A percentile compares a stretch with the other conserved stretches of the same genome.
These are phyloP conservation scores for Lomographa bimaculata DNA, from an alignment of 2,888 invertebrate species.

Conservation along the genomic window DNA sequence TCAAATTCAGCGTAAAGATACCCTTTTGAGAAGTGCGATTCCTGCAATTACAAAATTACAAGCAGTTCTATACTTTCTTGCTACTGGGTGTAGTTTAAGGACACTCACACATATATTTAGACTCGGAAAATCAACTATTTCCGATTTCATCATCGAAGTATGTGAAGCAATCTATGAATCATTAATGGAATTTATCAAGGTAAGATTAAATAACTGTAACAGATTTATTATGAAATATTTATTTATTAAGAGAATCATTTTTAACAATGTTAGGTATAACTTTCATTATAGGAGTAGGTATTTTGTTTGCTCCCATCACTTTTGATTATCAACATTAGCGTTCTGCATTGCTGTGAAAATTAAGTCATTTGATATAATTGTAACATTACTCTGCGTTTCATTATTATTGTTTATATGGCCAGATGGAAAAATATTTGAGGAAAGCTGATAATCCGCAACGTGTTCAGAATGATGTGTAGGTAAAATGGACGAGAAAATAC, in stretches of 20 bases:
- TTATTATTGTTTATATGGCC: too few species aligned
- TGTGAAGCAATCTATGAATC: slow-evolving; percentile 34
- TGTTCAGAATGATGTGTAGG: too few species aligned
- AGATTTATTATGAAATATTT: slow-evolving; percentile 21
- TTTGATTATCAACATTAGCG: slow-evolving; percentile 22
- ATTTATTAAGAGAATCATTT: too few species aligned
- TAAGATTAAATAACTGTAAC: slow-evolving; percentile 27
- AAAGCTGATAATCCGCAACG: too few species aligned
- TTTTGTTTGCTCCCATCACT: slow-evolving; percentile 19
- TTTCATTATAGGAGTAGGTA: slow-evolving; percentile 17
- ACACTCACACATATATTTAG: slow-evolving; percentile 34
- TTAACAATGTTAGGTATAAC: slow-evolving; percentile 17
- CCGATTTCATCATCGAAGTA: slow-evolving; percentile 35
- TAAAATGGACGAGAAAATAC: too few species aligned
- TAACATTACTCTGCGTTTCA: too few species aligned
- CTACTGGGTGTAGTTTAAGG: slow-evolving; percentile 35
- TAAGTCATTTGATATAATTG: slow-evolving; percentile 28
- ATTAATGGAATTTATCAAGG: slow-evolving; percentile 32
- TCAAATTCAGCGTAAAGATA: slow-evolving; percentile 26
- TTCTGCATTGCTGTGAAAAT: slow-evolving; percentile 23
- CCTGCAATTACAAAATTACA: slow-evolving; percentile 30
- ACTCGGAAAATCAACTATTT: slow-evolving; percentile 35
- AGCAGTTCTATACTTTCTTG: slow-evolving; percentile 33
- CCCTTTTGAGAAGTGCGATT: slow-evolving; percentile 23
- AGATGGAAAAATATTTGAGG: too few species aligned